Percentiles rank a stretch among this genome's conserved stretches.
Evolutionary conservation across 2,797 vertebrate genomes (phyloP).

Genomic region (Accipiter badius): DNA sequence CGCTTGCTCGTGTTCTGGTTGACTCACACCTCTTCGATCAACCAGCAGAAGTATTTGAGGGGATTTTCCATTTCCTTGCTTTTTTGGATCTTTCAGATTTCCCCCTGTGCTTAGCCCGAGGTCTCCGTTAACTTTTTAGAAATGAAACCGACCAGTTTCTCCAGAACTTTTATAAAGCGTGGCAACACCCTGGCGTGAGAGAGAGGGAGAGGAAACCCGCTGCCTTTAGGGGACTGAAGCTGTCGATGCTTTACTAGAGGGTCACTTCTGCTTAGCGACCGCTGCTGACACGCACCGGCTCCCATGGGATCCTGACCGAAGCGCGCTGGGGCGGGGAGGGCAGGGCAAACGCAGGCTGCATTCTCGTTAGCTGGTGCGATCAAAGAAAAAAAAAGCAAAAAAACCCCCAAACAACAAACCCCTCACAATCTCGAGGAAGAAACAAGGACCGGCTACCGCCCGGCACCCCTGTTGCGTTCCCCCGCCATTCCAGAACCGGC

Average conservation of each 20-base stretch:
- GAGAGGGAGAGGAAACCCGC: not conserved
- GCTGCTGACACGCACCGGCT: too few species aligned
- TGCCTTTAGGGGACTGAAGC: not conserved
- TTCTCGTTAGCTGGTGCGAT: not conserved
- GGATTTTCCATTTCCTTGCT: not conserved
- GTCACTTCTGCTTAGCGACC: not conserved
- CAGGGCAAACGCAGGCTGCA: not conserved
- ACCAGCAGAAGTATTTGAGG: not conserved
- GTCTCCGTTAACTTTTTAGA: not conserved
- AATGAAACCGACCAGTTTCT: not conserved
- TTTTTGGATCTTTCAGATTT: not conserved
- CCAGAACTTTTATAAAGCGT: not conserved
- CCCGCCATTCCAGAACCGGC: not conserved
- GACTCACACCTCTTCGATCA: not conserved
- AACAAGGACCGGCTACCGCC: too few species aligned
- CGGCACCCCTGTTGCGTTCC: not conserved
- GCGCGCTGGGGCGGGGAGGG: not conserved
- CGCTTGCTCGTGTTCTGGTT: not conserved
- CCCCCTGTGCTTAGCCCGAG: not conserved
- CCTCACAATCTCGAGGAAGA: not conserved
- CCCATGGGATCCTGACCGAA: too few species aligned
- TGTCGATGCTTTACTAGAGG: not conserved
- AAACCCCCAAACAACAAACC: too few species aligned
- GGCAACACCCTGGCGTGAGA: not conserved
- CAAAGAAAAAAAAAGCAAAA: too few species aligned